Evolutionary conservation across 2,888 invertebrate species (phyloP).

Genomic region (Hypomecis atomaria): DNA sequence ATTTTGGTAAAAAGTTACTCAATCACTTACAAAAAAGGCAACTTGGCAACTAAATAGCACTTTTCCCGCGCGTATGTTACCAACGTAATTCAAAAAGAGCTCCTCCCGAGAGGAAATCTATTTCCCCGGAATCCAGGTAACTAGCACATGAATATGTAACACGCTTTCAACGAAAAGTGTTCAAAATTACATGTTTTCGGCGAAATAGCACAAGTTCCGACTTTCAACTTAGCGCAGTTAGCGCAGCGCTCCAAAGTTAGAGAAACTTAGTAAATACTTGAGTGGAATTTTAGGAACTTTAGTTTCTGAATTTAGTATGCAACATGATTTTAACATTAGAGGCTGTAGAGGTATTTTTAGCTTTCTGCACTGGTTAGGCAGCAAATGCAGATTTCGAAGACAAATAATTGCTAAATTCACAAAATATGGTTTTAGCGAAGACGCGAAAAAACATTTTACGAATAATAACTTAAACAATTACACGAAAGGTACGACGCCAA

Average conservation of each 20-base stretch:
- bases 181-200: slow-evolving; percentile 21
- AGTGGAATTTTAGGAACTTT: slow-evolving; percentile 2
- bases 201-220: slow-evolving; percentile 12
- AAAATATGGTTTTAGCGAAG: too few relatives aligned
- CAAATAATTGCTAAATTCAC: too few relatives aligned
- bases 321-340: neutral
- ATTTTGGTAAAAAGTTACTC: too few relatives aligned
- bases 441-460: too few relatives aligned
- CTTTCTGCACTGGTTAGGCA: too few relatives aligned
- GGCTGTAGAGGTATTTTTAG: neutral
- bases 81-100: slow-evolving; percentile 51
- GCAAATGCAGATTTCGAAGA: too few relatives aligned
- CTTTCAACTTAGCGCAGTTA: slow-evolving; percentile 4
- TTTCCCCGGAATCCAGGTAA: slow-evolving; percentile 57
- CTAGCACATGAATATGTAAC: slow-evolving; percentile 65
- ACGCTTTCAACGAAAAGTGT: slow-evolving; percentile 35
- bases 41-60: neutral
- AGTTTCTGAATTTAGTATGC: neutral
- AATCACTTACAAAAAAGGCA: neutral
- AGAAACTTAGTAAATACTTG: slow-evolving; percentile 16
- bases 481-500: too few relatives aligned
- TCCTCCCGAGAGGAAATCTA: slow-evolving; percentile 57
- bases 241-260: slow-evolving; percentile 10
- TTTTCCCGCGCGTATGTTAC: slow-evolving; percentile 43
- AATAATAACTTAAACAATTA: too few relatives aligned